phyloP scores from a whole-genome alignment of 1,140 invertebrate genomes.

The Sycophaga agraensis region DNA sequence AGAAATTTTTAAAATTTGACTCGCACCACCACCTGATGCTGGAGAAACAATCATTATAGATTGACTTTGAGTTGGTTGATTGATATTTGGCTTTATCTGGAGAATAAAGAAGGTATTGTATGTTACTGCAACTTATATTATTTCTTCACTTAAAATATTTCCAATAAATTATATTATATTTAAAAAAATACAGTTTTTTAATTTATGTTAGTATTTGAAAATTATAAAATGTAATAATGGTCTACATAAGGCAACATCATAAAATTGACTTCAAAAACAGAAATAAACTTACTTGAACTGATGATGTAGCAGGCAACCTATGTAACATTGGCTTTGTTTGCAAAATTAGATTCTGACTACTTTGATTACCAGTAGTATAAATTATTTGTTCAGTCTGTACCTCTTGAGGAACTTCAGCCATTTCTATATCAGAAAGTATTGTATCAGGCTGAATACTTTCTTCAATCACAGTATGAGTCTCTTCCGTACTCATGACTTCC shows the following conservation, averaged over 20 bases:
- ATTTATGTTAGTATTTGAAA: no score
- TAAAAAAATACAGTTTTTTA: no score
- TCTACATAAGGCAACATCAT: no score
- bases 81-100: conserved; percentile 45
- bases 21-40: conserved; percentile 48
- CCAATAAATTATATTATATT: no score
- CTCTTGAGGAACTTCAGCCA: conserved; percentile 45
- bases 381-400: conserved; percentile 45
- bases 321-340: conserved; percentile 54
- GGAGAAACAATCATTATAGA: conserved; percentile 57
- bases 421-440: conserved; percentile 49
- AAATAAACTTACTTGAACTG: conserved; percentile 43
- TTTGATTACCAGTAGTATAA: conserved; percentile 49
- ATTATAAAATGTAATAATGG: no score
- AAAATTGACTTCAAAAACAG: no score
- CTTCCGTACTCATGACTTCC: conserved; percentile 52
- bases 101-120: background rate
- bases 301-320: conserved; percentile 39
- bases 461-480: conserved; percentile 37
- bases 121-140: no score
- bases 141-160: no score
- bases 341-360: conserved; percentile 50
- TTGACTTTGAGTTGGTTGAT: conserved; percentile 48
- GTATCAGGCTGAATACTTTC: conserved; percentile 39
- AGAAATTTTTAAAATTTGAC: conserved; percentile 56